Evolutionary conservation across 2,888 invertebrate genomes (phyloP).

Genomic region (Drosophila tanythrix): DNA sequence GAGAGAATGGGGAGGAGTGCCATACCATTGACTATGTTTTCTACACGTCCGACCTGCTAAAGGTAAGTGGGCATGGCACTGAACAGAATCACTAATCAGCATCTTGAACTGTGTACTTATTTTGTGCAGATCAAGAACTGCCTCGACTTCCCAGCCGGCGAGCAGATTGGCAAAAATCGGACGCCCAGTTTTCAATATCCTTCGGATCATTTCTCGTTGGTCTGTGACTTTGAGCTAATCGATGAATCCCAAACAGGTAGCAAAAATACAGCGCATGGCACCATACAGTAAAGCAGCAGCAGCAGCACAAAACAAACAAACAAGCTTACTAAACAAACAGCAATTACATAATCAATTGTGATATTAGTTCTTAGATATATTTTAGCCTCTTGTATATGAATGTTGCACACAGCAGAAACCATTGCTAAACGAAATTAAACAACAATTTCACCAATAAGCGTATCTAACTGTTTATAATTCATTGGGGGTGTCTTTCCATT

Average conservation of each 20-base stretch:
- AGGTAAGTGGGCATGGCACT: conserved; percentile 83
- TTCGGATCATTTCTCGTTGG: conserved; percentile 91
- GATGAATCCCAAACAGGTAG: conserved; percentile 32
- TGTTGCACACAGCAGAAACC: conserved; percentile 57
- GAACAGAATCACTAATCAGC: background rate
- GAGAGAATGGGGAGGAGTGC: conserved; percentile 89
- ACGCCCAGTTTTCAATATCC: conserved; percentile 90
- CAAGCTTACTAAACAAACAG: conserved; percentile 56
- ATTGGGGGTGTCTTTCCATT: background rate
- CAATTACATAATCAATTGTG: conserved; percentile 81
- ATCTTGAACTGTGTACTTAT: background rate
- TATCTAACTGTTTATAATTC: conserved; percentile 28
- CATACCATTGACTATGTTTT: conserved; percentile 92
- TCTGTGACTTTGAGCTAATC: conserved; percentile 87
- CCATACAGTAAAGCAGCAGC: conserved; percentile 50
- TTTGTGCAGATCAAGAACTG: conserved; percentile 82
- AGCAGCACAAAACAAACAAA: conserved; percentile 19
- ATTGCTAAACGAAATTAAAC: conserved; percentile 45
- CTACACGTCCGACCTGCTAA: conserved; percentile 87
- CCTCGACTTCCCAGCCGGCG: conserved; percentile 87
- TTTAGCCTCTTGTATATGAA: conserved; percentile 67
- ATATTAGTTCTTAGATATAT: conserved; percentile 84
- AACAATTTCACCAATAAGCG: conserved; percentile 62
- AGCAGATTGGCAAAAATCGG: conserved; percentile 88
- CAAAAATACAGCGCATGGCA: conserved; percentile 40